Evolutionary conservation across 2,113 vertebrate species (phyloP).

Genomic region (Colistium nudipinnis): DNA sequence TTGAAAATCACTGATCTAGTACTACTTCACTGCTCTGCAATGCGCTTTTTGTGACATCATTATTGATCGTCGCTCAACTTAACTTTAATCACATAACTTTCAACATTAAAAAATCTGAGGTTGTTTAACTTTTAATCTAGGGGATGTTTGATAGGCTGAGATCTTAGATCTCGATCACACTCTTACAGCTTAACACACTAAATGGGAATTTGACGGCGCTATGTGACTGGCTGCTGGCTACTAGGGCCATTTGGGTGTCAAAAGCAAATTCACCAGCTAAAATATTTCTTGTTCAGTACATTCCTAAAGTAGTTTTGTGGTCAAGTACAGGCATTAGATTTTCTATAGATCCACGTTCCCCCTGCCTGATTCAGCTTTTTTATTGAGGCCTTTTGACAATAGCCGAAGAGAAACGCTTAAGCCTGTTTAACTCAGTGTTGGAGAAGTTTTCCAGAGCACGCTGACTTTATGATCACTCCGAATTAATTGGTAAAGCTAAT

Average conservation of each 20-base stretch:
- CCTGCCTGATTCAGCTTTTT: slow-evolving; percentile 11
- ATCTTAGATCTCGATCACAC: neutral
- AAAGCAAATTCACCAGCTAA: slow-evolving; percentile 7
- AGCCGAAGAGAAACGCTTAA: neutral
- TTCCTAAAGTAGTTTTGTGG: slow-evolving; percentile 10
- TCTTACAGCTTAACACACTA: neutral
- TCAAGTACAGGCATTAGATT: slow-evolving; percentile 20
- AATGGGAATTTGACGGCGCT: neutral
- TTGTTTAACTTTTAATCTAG: neutral
- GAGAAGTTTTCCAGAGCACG: neutral
- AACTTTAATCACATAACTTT: neutral
- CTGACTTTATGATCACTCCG: neutral
- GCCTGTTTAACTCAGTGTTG: slow-evolving; percentile 1
- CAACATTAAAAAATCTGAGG: neutral
- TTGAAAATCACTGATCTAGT: neutral
- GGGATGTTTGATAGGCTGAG: neutral
- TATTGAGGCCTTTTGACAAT: slow-evolving; percentile 5
- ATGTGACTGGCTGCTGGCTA: slow-evolving; percentile 6
- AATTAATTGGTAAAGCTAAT: neutral
- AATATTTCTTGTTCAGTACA: slow-evolving; percentile 6
- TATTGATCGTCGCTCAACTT: neutral
- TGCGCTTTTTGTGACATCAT: neutral
- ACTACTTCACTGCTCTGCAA: neutral
- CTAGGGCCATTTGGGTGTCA: neutral
- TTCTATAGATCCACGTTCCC: neutral